Conservation (phyloP, 92 coral and sea anemone genomes). For the Nematostella vectensis region DNA sequence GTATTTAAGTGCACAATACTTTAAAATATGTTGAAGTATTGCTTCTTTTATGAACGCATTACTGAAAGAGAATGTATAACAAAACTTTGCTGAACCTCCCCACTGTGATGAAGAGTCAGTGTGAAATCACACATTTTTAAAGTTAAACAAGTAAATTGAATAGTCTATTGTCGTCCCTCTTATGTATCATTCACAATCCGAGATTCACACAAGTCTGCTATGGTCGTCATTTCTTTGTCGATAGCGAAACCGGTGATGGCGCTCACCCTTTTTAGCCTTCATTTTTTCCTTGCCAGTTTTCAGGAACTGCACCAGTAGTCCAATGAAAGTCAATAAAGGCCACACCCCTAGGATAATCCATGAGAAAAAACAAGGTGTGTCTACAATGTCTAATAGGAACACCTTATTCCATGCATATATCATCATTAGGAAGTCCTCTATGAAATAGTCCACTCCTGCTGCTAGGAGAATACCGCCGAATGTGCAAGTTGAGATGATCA, state of each 20-base stretch:
- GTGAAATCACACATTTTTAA: no score
- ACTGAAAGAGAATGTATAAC: no score
- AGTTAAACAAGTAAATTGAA: no score
- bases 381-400: slow-evolving; percentile 33
- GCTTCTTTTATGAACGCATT: no score
- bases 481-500: slow-evolving; percentile 58
- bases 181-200: no score
- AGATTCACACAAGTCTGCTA: slow-evolving; percentile 11
- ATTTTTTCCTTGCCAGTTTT: slow-evolving; percentile 69
- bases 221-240: slow-evolving; percentile 9
- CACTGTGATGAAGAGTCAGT: no score
- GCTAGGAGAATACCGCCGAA: slow-evolving; percentile 71
- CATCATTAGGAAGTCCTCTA: slow-evolving; percentile 74
- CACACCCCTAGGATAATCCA: slow-evolving; percentile 76
- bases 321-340: slow-evolving; percentile 62
- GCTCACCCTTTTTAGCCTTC: slow-evolving; percentile 87
- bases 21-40: no score
- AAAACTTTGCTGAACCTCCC: no score
- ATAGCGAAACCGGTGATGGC: slow-evolving; percentile 23
- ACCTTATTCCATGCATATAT: slow-evolving; percentile 51
- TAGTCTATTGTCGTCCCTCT: no score
- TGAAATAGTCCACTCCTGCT: slow-evolving; percentile 73
- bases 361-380: slow-evolving; percentile 61
- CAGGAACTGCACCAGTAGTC: slow-evolving; percentile 86
- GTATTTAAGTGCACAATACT: no score